Evolutionary conservation across 2,113 vertebrate genomes (phyloP).

Genomic region (Burhinus bistriatus): DNA sequence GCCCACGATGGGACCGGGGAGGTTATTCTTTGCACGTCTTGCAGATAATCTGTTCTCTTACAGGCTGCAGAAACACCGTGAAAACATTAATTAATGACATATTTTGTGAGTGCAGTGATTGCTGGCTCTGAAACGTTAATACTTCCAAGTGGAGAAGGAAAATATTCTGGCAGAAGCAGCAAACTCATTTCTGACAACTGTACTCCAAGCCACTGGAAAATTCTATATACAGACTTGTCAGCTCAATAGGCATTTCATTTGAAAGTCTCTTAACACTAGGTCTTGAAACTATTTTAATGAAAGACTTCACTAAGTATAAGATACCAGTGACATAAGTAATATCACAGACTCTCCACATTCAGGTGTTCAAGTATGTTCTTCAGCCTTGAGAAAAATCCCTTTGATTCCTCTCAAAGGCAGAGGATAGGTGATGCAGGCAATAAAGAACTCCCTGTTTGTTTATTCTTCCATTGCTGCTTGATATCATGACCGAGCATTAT

Average conservation of each 20-base stretch:
- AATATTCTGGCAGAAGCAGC: constrained; percentile 24
- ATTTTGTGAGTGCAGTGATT: neutral
- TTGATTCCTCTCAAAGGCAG: neutral
- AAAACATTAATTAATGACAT: neutral
- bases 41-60: neutral
- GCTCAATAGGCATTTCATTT: neutral
- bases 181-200: neutral
- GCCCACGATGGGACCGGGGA: neutral
- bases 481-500: neutral
- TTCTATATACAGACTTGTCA: neutral
- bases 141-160: neutral
- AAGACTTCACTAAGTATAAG: neutral
- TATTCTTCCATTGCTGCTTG: constrained; percentile 29
- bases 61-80: neutral
- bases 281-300: neutral
- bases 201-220: neutral
- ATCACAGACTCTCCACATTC: neutral
- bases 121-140: neutral
- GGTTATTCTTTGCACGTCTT: neutral
- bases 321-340: neutral
- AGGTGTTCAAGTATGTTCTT: neutral
- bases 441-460: constrained; percentile 6
- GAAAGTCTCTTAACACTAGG: neutral
- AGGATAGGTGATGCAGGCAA: neutral
- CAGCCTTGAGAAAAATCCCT: neutral